Conservation (phyloP, 2,888 invertebrate species). For the Autographa pulchrina region DNA sequence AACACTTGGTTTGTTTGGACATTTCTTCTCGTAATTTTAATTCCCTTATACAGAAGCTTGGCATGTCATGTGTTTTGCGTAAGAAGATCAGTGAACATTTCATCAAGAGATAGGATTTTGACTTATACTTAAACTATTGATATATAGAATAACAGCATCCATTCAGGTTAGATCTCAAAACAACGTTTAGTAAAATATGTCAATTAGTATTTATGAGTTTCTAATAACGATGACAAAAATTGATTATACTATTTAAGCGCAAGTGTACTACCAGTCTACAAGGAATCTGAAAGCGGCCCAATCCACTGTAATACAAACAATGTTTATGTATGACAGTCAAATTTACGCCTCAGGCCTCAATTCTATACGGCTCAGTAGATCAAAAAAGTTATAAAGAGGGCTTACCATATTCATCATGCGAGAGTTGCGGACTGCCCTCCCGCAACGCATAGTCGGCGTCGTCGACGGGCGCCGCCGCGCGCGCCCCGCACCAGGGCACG, state of each 20-base stretch:
- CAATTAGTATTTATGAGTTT: not conserved
- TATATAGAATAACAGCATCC: too few relatives aligned
- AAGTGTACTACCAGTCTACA: not conserved
- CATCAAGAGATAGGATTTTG: too few relatives aligned
- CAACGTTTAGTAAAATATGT: too few relatives aligned
- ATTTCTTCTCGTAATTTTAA: too few relatives aligned
- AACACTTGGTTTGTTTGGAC: too few relatives aligned
- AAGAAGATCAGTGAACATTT: too few relatives aligned
- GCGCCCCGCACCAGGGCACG: constrained; percentile 94
- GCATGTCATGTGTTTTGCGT: too few relatives aligned
- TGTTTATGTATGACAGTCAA: constrained; percentile 4
- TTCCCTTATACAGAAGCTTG: too few relatives aligned
- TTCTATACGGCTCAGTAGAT: not conserved
- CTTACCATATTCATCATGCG: constrained; percentile 82
- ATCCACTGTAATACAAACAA: not conserved
- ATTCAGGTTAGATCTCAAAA: too few relatives aligned
- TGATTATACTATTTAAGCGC: not conserved
- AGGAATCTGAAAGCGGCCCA: not conserved
- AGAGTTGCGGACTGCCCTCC: constrained; percentile 82
- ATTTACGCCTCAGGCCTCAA: not conserved
- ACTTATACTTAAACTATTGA: too few relatives aligned
- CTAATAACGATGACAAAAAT: not conserved
- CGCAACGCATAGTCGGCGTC: constrained; percentile 87
- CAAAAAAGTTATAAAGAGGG: constrained; percentile 25
- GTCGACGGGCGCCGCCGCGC: constrained; percentile 91